Conservation (phyloP, 92 coral and sea anemone species). For the Montipora capitata region DNA sequence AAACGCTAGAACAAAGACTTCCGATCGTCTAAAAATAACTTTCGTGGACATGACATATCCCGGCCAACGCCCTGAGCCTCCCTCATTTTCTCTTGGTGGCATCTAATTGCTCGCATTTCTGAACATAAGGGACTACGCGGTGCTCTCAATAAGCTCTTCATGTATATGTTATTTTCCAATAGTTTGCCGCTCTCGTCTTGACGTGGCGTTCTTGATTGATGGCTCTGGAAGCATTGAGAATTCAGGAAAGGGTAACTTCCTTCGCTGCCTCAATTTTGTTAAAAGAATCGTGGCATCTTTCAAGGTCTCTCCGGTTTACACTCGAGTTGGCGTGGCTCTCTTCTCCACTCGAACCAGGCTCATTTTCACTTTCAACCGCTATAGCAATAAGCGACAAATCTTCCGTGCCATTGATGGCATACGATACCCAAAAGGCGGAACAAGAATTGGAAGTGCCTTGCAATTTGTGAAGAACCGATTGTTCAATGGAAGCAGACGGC, state of each 20-base stretch:
- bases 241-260: constrained; percentile 76
- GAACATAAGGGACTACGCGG: too few relatives aligned
- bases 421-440: constrained; percentile 52
- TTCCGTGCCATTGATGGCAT: constrained; percentile 60
- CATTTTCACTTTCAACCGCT: constrained; percentile 66
- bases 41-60: too few relatives aligned
- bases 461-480: constrained; percentile 55
- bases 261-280: constrained; percentile 73
- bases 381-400: constrained; percentile 45
- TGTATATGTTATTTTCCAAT: neutral
- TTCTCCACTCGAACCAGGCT: constrained; percentile 54
- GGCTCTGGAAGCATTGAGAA: constrained; percentile 80
- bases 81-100: too few relatives aligned
- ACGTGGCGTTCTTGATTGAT: constrained; percentile 83
- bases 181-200: constrained; percentile 80
- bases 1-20: too few relatives aligned
- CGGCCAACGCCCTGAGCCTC: too few relatives aligned
- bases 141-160: neutral
- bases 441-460: constrained; percentile 68
- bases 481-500: constrained; percentile 61
- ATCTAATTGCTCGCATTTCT: too few relatives aligned
- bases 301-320: constrained; percentile 59
- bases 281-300: constrained; percentile 77
- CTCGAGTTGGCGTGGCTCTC: constrained; percentile 64
- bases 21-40: too few relatives aligned